These are phyloP conservation scores for Hedychridium roseum DNA, from an alignment of 2,888 invertebrate species.

Conservation along the genomic window DNA sequence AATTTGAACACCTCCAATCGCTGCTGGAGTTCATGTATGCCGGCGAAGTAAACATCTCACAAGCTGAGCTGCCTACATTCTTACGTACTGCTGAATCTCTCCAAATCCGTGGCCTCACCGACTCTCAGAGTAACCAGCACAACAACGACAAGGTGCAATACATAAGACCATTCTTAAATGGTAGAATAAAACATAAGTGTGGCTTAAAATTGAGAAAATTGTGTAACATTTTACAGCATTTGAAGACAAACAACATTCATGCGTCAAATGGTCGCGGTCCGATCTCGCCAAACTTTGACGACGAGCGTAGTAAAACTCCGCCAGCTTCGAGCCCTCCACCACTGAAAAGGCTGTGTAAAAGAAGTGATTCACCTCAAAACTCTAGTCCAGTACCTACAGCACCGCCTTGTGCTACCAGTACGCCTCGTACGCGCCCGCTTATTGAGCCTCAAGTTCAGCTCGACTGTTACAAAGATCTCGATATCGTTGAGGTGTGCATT, in stretches of 20 bases:
- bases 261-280: slow-evolving; percentile 60
- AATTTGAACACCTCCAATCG: slow-evolving; percentile 79
- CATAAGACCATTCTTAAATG: not conserved
- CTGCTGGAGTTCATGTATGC: slow-evolving; percentile 87
- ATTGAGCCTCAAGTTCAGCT: slow-evolving; percentile 63
- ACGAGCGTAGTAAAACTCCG: slow-evolving; percentile 61
- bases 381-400: slow-evolving; percentile 61
- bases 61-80: slow-evolving; percentile 79
- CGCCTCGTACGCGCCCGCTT: slow-evolving; percentile 59
- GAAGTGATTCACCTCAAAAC: slow-evolving; percentile 62
- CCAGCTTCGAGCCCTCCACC: slow-evolving; percentile 62
- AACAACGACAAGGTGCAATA: slow-evolving; percentile 59
- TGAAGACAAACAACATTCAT: slow-evolving; percentile 59
- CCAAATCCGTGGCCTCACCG: slow-evolving; percentile 81
- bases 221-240: slow-evolving; percentile 45
- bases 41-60: slow-evolving; percentile 84
- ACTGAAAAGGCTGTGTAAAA: slow-evolving; percentile 62
- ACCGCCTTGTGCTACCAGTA: slow-evolving; percentile 52
- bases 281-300: slow-evolving; percentile 61
- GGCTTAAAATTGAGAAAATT: too few relatives aligned
- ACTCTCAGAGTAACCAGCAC: slow-evolving; percentile 65
- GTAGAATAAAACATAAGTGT: slow-evolving; percentile 1
- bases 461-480: slow-evolving; percentile 62
- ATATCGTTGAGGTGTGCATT: slow-evolving; percentile 61
- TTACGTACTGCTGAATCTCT: slow-evolving; percentile 81